Percentiles rank a stretch among this genome's conserved stretches.
Conservation (phyloP, 2,113 vertebrate genomes). For the Pseudorhombus dupliciocellatus region DNA sequence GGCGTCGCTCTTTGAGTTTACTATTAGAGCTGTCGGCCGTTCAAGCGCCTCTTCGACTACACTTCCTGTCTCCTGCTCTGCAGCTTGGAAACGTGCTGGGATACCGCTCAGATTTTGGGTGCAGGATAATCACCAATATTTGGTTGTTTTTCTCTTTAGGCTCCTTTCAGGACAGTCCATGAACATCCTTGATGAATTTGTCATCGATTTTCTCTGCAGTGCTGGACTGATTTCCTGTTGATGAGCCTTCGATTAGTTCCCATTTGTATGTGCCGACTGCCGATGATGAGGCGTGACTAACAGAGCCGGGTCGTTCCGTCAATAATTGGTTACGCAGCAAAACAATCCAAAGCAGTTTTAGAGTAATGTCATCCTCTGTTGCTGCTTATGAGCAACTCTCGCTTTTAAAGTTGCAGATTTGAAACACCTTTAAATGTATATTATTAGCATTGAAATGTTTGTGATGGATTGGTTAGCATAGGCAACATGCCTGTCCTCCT, state of each 20-base stretch:
- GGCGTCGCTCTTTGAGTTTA: not conserved
- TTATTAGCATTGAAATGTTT: slow-evolving; percentile 8
- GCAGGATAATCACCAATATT: slow-evolving; percentile 59
- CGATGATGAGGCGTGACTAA: slow-evolving; percentile 51
- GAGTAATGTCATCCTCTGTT: not conserved
- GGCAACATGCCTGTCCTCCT: not conserved
- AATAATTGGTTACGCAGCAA: slow-evolving; percentile 44
- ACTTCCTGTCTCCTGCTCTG: slow-evolving; percentile 44
- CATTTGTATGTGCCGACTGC: slow-evolving; percentile 30
- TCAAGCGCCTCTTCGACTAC: slow-evolving; percentile 5
- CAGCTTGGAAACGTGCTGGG: slow-evolving; percentile 45
- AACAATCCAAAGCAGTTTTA: slow-evolving; percentile 27
- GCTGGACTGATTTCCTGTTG: slow-evolving; percentile 64
- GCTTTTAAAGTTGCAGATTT: not conserved
- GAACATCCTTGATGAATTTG: slow-evolving; percentile 68
- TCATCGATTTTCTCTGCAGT: slow-evolving; percentile 67
- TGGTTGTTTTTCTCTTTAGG: slow-evolving; percentile 62
- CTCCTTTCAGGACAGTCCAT: slow-evolving; percentile 54
- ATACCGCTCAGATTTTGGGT: slow-evolving; percentile 53
- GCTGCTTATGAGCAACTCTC: slow-evolving; percentile 13
- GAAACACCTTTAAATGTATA: not conserved
- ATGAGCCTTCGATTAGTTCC: slow-evolving; percentile 60
- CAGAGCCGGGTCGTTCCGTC: slow-evolving; percentile 36
- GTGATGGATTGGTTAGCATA: too few relatives aligned
- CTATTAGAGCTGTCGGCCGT: not conserved